Base-by-base conservation (phyloP, 35 echinoderm and acorn worm genomes). In the Apostichopus parvimensis region DNA sequence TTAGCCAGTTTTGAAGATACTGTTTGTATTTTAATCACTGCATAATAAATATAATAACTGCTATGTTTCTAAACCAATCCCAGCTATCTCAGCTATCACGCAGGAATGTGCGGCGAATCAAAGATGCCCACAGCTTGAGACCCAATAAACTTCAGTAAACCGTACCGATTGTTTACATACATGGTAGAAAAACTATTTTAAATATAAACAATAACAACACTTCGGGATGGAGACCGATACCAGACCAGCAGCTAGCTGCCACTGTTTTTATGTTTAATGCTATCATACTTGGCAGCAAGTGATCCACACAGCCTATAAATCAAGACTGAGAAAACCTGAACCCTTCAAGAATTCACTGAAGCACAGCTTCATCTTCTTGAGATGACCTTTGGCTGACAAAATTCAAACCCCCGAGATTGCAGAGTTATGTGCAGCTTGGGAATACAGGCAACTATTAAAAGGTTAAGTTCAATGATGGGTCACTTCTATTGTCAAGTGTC, bases 381-480 rank as follows among this genome's bases (percentile, higher is more conserved):
- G 79, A 82, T 54, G 79, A 82, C 79, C 79, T 82, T 81, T 82
- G 53, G 55, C 79, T 54, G 79, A 82, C 34, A 17, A 82, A 82
- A 10, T 20, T 82, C 10, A 56, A 56, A 12, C 34, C 9, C 53
- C 7, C 17, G 8, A 80, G 25, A 80, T 13, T 82, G 45, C 45
- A 6, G 7, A 13, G 79, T 53, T 53, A 34, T 45, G 79, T 82
- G 79, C 11, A n/a, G 22, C 45, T 82, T 82, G 52, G 79, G 52
- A 34, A 55, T 54, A 18, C 64, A 68, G 18, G 64, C 64, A 68
- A 14, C 64, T 18, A 68, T 68, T 17, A 68, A 18, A 68, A 68
- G 18, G 64, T 18, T 45, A 45, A 56, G 79, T 82, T 82, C 79
- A 55, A 13, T 45, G 22, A 45, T 80, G 53, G 79, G 79, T 82